These are phyloP conservation scores for Syncerus caffer DNA, from an alignment of 2,797 vertebrate genomes.

Conservation along the genomic window DNA sequence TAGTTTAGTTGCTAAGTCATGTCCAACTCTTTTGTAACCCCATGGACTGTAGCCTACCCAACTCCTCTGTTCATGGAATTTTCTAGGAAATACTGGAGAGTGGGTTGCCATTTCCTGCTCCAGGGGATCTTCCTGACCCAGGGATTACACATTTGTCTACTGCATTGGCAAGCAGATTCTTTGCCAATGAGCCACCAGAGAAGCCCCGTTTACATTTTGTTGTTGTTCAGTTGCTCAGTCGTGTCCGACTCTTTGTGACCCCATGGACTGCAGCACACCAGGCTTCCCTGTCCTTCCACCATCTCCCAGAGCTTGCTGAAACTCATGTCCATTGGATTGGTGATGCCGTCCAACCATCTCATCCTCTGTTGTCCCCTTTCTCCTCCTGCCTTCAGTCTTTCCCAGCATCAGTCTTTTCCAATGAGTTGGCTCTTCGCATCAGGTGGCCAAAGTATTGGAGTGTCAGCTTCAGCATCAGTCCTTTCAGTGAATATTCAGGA, in stretches of 20 bases:
- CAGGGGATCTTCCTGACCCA: neutral
- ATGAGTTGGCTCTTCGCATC: neutral
- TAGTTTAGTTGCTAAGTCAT: neutral
- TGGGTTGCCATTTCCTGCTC: neutral
- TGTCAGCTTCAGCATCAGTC: neutral
- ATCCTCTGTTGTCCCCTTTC: neutral
- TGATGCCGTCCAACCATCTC: neutral
- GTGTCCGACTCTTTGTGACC: fast-evolving
- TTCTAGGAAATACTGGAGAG: neutral
- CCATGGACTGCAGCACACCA: neutral
- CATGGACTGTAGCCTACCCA: neutral
- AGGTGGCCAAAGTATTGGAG: neutral
- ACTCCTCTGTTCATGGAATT: neutral
- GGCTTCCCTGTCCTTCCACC: neutral
- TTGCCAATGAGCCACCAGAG: neutral
- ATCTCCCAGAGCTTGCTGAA: neutral
- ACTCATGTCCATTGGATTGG: neutral
- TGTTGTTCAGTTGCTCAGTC: neutral
- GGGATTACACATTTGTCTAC: neutral
- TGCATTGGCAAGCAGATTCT: neutral
- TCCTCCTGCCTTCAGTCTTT: neutral
- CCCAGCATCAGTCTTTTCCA: neutral
- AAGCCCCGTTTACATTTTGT: neutral
- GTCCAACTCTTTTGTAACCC: neutral
- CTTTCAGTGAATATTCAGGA: neutral